These are phyloP conservation scores for Rana temporaria DNA, from an alignment of 2,113 vertebrate species.

Conservation along the genomic window DNA sequence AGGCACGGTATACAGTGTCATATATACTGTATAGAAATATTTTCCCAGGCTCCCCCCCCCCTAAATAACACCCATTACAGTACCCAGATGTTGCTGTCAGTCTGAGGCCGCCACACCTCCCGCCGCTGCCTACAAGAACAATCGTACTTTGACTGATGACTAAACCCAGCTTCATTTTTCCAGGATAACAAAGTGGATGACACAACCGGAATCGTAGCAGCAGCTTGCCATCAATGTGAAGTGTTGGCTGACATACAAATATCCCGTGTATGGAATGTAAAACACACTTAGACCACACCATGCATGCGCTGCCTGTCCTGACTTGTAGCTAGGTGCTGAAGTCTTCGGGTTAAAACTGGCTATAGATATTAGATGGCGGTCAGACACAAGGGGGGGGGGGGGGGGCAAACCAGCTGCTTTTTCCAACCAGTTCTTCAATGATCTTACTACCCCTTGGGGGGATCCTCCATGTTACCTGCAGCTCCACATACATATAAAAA, in stretches of 20 bases:
- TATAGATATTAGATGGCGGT: too few relatives aligned
- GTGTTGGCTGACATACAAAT: background rate
- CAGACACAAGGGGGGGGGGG: too few relatives aligned
- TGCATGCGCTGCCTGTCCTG: background rate
- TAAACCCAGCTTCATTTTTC: slow-evolving; percentile 10
- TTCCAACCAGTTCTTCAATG: too few relatives aligned
- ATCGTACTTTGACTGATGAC: background rate
- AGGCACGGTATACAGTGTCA: background rate
- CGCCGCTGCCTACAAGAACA: background rate
- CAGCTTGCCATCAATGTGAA: background rate
- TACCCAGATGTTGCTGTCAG: slow-evolving; percentile 1
- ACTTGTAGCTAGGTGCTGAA: background rate
- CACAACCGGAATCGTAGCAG: background rate
- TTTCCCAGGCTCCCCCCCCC: background rate
- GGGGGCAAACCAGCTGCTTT: too few relatives aligned
- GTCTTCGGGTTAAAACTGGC: too few relatives aligned
- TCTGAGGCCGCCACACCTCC: background rate
- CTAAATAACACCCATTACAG: background rate
- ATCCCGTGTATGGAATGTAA: background rate
- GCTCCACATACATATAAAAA: too few relatives aligned
- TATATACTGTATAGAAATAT: background rate
- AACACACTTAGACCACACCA: background rate
- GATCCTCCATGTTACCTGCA: too few relatives aligned
- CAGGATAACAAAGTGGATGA: slow-evolving; percentile 12
- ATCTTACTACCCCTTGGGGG: too few relatives aligned